These are phyloP conservation scores for Crenichthys baileyi DNA, from an alignment of 2,797 vertebrate species.

Conservation along the genomic window DNA sequence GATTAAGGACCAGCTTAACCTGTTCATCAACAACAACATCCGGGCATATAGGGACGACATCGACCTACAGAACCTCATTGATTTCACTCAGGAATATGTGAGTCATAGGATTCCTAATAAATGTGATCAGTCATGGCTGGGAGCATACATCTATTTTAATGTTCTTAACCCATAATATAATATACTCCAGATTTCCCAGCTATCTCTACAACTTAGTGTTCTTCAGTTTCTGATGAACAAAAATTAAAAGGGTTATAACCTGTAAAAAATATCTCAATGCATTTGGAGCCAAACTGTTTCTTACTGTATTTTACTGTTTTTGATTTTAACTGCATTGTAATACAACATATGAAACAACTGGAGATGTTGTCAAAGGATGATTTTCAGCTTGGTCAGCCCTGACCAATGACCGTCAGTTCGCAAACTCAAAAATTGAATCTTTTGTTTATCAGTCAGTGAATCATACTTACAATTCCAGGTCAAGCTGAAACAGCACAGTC, in stretches of 20 bases:
- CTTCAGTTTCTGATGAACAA: background rate
- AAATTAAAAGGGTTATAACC: background rate
- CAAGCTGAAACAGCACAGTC: no score
- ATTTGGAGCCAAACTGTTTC: background rate
- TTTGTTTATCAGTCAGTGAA: no score
- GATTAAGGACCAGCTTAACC: conserved; percentile 98
- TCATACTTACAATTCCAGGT: no score
- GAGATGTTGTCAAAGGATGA: no score
- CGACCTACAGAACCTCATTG: conserved; percentile 97
- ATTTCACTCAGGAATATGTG: conserved; percentile 98
- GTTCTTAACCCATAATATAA: background rate
- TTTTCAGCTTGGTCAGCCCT: no score
- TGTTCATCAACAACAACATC: conserved; percentile 99
- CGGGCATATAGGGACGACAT: conserved; percentile 96
- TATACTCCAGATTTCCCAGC: background rate
- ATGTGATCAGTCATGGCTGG: background rate
- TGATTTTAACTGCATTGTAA: background rate
- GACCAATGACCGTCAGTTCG: no score
- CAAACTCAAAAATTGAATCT: no score
- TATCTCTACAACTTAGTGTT: background rate
- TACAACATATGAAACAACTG: background rate
- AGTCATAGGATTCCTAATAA: conserved; percentile 46
- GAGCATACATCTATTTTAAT: background rate
- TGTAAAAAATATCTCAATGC: background rate
- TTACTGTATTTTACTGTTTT: background rate